Conservation (phyloP, 2,113 vertebrate species). For the Corynorhinus townsendii region DNA sequence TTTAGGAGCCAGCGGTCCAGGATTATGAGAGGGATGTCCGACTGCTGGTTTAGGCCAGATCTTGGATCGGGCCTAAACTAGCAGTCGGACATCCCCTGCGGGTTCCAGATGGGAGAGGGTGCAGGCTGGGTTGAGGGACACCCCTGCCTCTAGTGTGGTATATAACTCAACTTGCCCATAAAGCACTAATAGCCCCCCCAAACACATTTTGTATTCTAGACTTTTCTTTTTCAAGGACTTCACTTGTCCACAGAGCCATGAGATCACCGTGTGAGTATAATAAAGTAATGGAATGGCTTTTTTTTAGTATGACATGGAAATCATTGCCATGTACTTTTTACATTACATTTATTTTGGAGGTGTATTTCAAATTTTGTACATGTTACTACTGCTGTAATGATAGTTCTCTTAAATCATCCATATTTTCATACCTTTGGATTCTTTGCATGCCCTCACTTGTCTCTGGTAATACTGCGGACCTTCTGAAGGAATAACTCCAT, state of each 20-base stretch:
- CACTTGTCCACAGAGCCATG: conserved; percentile 15
- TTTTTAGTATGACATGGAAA: background rate
- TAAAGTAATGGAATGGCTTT: background rate
- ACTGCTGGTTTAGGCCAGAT: no score
- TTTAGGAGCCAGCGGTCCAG: no score
- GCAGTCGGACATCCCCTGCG: no score
- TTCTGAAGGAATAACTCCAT: background rate
- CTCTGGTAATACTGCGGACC: background rate
- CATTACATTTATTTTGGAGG: background rate
- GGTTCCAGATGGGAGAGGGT: no score
- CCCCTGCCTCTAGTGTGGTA: background rate
- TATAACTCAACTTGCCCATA: background rate
- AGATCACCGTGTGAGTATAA: background rate
- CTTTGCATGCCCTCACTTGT: background rate
- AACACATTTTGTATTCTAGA: background rate
- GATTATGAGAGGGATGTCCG: no score
- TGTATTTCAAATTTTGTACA: background rate
- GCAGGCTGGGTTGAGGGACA: no score
- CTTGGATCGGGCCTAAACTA: no score
- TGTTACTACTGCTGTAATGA: background rate
- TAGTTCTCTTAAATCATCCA: background rate
- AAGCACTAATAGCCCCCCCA: background rate
- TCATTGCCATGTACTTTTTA: background rate
- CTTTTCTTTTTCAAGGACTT: conserved; percentile 38
- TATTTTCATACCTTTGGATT: background rate